Conservation (phyloP, 2,888 invertebrate species). For the Ophion ventricosus region DNA sequence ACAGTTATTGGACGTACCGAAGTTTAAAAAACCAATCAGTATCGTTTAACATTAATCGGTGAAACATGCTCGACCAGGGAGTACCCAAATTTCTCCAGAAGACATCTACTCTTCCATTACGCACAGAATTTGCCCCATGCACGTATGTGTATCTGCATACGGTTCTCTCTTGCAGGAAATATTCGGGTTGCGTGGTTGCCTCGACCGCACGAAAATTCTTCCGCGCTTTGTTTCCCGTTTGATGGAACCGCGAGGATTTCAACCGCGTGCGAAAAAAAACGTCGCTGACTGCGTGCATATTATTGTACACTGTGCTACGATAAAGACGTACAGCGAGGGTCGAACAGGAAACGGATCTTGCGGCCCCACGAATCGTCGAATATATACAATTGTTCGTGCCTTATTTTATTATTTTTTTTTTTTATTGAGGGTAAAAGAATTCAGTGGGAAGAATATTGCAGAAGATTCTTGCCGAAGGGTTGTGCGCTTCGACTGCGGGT, state of each 20-base stretch:
- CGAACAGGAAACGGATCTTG: slow-evolving; percentile 34
- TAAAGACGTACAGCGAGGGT: not conserved
- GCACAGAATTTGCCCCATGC: not conserved
- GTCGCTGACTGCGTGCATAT: not conserved
- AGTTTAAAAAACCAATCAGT: too few species aligned
- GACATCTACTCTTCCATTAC: not conserved
- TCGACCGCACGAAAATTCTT: slow-evolving; percentile 50
- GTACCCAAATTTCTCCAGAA: not conserved
- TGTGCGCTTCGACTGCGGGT: not conserved
- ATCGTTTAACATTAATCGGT: too few species aligned
- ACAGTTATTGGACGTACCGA: too few species aligned
- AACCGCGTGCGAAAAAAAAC: slow-evolving; percentile 13
- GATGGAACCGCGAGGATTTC: slow-evolving; percentile 24
- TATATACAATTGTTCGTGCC: not conserved
- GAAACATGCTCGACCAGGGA: too few species aligned
- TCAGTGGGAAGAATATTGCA: slow-evolving; percentile 37
- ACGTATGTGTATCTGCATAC: not conserved
- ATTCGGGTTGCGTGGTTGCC: slow-evolving; percentile 51
- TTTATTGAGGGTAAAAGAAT: not conserved
- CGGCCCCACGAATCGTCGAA: slow-evolving; percentile 5
- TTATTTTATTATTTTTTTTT: not conserved
- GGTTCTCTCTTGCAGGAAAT: not conserved
- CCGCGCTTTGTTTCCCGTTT: slow-evolving; percentile 39
- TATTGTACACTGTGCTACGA: not conserved
- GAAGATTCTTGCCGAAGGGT: not conserved